Evolutionary conservation across 2,113 vertebrate genomes (phyloP).

Genomic region (Ctenomys sociabilis): DNA sequence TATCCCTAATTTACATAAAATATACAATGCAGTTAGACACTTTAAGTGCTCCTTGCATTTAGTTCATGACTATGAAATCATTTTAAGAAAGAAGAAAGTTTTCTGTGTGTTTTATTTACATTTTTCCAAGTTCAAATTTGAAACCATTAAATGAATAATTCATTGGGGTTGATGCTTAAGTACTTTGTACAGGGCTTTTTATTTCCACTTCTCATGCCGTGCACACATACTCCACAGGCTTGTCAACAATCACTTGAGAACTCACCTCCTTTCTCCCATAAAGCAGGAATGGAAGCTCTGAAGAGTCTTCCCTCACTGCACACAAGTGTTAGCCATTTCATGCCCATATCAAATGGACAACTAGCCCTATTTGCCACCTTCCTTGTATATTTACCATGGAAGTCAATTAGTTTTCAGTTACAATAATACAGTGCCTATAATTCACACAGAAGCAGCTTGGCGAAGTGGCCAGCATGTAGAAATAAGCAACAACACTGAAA

Average conservation of each 20-base stretch:
- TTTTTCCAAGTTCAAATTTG: slow-evolving; percentile 79
- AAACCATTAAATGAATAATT: slow-evolving; percentile 83
- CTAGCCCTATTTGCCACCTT: slow-evolving; percentile 32
- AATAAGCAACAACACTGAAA: slow-evolving; percentile 19
- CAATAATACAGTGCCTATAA: slow-evolving; percentile 7
- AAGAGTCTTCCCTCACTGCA: slow-evolving; percentile 53
- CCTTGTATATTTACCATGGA: slow-evolving; percentile 45
- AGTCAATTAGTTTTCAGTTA: slow-evolving; percentile 69
- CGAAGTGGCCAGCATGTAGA: not conserved
- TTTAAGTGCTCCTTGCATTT: slow-evolving; percentile 77
- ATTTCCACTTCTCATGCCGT: slow-evolving; percentile 73
- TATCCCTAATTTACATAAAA: slow-evolving; percentile 77
- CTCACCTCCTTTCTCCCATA: slow-evolving; percentile 61
- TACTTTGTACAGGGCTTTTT: slow-evolving; percentile 72
- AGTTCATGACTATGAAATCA: slow-evolving; percentile 71
- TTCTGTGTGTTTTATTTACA: slow-evolving; percentile 78
- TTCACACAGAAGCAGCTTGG: slow-evolving; percentile 30
- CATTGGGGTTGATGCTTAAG: slow-evolving; percentile 71
- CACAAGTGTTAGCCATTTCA: slow-evolving; percentile 48
- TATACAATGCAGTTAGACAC: slow-evolving; percentile 66
- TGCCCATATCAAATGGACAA: slow-evolving; percentile 58
- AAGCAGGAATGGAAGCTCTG: slow-evolving; percentile 40
- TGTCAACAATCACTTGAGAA: slow-evolving; percentile 74
- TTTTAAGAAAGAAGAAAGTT: slow-evolving; percentile 80
- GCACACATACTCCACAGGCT: slow-evolving; percentile 62